Evolutionary conservation across 2,888 invertebrate genomes (phyloP).

Genomic region (Rhabditoides inermis): DNA sequence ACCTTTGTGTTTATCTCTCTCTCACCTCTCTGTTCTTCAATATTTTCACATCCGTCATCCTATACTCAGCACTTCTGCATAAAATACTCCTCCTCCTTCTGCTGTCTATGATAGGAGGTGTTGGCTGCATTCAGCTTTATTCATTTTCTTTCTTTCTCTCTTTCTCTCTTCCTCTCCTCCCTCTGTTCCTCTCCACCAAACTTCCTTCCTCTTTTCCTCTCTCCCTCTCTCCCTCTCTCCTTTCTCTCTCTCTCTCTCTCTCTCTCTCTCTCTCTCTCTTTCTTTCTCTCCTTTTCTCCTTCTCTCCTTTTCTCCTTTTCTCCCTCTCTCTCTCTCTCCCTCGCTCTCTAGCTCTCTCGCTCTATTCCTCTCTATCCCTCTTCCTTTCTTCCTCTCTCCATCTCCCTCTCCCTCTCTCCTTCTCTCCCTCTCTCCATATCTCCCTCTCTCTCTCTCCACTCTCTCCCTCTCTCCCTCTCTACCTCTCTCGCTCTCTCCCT

Average conservation of each 20-base stretch:
- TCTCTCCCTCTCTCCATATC: not conserved
- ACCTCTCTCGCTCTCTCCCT: constrained; percentile 1
- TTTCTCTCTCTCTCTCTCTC: not conserved
- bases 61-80: no score
- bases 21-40: no score
- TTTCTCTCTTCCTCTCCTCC: not conserved
- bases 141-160: no score
- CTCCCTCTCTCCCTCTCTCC: not conserved
- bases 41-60: no score
- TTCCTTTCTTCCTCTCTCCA: constrained; percentile 8
- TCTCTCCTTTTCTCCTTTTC: constrained; percentile 7
- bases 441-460: not conserved
- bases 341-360: constrained; percentile 4
- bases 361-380: constrained; percentile 1
- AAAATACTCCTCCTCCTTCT: no score
- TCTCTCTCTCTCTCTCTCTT: not conserved
- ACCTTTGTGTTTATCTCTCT: no score
- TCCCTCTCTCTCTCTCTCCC: not conserved
- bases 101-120: no score
- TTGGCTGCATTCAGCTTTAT: no score
- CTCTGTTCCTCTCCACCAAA: not conserved
- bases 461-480: not conserved
- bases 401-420: constrained; percentile 5
- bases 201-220: not conserved
- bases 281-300: constrained; percentile 5